Evolutionary conservation across 2,888 invertebrate genomes (phyloP).

Genomic region (Lepidocyrtoides sp.): DNA sequence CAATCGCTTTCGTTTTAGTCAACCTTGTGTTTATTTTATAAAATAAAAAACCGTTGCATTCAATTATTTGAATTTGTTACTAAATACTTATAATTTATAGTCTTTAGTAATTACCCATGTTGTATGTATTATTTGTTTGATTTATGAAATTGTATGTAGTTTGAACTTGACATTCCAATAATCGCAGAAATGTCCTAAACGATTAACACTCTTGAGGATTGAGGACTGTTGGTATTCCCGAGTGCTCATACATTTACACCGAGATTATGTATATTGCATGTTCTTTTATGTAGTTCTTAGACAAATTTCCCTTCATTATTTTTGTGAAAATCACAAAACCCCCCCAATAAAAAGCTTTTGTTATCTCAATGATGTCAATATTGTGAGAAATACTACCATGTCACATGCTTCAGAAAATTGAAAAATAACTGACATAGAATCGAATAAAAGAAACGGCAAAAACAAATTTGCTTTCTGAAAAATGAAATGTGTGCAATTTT

Average conservation of each 20-base stretch:
- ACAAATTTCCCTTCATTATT: neutral
- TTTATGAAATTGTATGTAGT: neutral
- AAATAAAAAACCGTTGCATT: neutral
- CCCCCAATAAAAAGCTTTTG: no score
- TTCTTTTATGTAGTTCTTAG: neutral
- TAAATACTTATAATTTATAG: neutral
- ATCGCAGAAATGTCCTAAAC: neutral
- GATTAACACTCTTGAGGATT: neutral
- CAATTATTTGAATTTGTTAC: neutral
- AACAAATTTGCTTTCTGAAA: neutral
- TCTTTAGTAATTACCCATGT: neutral
- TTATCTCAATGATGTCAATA: neutral
- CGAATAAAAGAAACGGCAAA: neutral
- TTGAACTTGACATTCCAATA: constrained; percentile 23
- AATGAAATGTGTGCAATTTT: neutral
- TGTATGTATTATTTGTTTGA: neutral
- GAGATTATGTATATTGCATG: neutral
- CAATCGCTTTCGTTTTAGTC: constrained; percentile 28
- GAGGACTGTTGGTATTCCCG: neutral
- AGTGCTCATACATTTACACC: neutral
- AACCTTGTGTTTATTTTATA: neutral
- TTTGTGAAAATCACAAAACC: no score
- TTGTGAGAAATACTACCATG: neutral
- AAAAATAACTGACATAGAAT: neutral
- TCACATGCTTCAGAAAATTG: no score